Evolutionary conservation across 2,888 invertebrate species (phyloP).

Genomic region (Sipha maydis): DNA sequence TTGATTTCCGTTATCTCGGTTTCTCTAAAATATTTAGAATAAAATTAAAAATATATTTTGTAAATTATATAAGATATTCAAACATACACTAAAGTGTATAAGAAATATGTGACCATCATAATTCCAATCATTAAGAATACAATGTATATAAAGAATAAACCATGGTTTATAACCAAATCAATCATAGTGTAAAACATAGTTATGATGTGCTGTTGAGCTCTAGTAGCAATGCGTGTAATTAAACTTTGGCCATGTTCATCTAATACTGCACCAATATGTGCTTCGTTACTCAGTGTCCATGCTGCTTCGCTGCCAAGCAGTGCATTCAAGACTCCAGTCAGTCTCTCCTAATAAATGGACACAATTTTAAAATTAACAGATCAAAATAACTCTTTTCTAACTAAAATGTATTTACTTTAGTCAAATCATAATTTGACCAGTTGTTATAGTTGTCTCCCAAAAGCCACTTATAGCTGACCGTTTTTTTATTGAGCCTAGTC

Average conservation of each 20-base stretch:
- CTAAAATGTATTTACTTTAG: slow-evolving; percentile 71
- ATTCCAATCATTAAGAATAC: slow-evolving; percentile 52
- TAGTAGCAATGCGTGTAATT: slow-evolving; percentile 42
- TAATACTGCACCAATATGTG: slow-evolving; percentile 72
- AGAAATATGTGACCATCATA: slow-evolving; percentile 41
- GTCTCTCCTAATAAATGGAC: slow-evolving; percentile 68
- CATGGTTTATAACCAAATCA: slow-evolving; percentile 40
- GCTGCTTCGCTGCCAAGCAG: slow-evolving; percentile 69
- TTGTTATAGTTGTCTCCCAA: slow-evolving; percentile 72
- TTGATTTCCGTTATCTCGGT: slow-evolving; percentile 46
- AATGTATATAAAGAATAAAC: slow-evolving; percentile 42
- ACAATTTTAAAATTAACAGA: not conserved
- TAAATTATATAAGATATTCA: not conserved
- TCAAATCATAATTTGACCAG: slow-evolving; percentile 74
- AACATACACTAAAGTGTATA: slow-evolving; percentile 50
- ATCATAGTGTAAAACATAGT: slow-evolving; percentile 44
- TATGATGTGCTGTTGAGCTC: slow-evolving; percentile 55
- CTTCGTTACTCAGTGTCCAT: slow-evolving; percentile 78
- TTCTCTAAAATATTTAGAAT: slow-evolving; percentile 27
- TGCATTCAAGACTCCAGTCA: slow-evolving; percentile 78
- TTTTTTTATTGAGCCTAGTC: slow-evolving; percentile 88
- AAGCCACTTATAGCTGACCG: slow-evolving; percentile 91
- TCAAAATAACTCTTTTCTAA: not conserved
- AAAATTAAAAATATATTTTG: not conserved
- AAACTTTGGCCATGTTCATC: slow-evolving; percentile 81